Evolutionary conservation across 1,140 invertebrate species (phyloP).

Genomic region (Hypothenemus hampei): DNA sequence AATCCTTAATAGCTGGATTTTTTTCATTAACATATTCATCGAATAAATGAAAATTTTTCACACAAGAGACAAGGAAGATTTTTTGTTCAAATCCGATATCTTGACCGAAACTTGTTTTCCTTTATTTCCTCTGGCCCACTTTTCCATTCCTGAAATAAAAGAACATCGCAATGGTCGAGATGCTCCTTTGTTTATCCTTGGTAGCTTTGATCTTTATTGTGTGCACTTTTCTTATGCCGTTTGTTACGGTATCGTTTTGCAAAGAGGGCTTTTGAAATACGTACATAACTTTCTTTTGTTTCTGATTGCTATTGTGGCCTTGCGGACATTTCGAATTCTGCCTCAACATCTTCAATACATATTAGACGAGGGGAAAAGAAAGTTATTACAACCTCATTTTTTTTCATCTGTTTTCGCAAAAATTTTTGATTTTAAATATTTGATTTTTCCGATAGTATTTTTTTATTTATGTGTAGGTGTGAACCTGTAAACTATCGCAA

Average conservation of each 20-base stretch:
- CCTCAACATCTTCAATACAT: too few relatives aligned
- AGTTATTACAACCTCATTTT: too few relatives aligned
- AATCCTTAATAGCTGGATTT: neutral
- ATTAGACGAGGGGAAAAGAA: too few relatives aligned
- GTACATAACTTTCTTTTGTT: slow-evolving; percentile 19
- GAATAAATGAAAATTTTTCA: too few relatives aligned
- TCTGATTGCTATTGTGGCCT: neutral
- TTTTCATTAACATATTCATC: neutral
- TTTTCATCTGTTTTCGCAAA: too few relatives aligned
- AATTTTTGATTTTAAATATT: too few relatives aligned
- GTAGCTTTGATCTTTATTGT: slow-evolving; percentile 30
- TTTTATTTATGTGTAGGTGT: too few relatives aligned
- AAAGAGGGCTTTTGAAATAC: slow-evolving; percentile 22
- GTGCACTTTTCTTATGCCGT: slow-evolving; percentile 28
- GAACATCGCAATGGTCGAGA: slow-evolving; percentile 14
- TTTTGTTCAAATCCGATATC: too few relatives aligned
- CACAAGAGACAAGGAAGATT: too few relatives aligned
- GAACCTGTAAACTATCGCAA: slow-evolving; percentile 8
- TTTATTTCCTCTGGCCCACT: slow-evolving; percentile 22
- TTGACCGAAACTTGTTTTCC: slow-evolving; percentile 1
- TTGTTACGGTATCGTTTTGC: slow-evolving; percentile 27
- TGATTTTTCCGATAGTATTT: too few relatives aligned
- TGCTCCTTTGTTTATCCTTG: slow-evolving; percentile 27
- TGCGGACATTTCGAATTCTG: neutral
- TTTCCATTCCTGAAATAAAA: slow-evolving; percentile 10